Evolutionary conservation across 2,113 vertebrate genomes (phyloP), one percentile per base, ranked within the genome.

Genomic region (Gambusia affinis): DNA sequence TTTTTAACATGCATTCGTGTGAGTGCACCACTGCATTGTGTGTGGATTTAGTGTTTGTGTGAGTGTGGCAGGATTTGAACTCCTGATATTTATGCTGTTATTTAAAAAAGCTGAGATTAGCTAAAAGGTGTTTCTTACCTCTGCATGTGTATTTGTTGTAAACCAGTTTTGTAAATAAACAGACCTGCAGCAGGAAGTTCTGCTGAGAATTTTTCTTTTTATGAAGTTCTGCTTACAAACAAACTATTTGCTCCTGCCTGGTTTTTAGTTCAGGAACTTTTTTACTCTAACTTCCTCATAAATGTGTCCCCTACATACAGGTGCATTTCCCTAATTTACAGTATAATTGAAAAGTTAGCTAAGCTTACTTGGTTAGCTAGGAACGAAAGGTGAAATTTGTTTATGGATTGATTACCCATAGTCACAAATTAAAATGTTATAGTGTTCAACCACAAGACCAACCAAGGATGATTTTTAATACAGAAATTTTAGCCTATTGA

Each of bases 1-100:
- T 62, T 62, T 27, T 73, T 31, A 54, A 37, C 19, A 47, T 84
- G 76, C 83, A 82, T 91, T 67, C n/a, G 47, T 82, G 78, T 85
- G 79, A 78, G 67, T 27, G 33, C 7, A 60, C 60, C 60, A 7
- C 10, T 33, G 65, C 64, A n/a, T 29, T 15, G 78, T 31, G 67
- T 83, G 76, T 63, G 17, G 70, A 27, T 71, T 5, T 70, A 24
- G 4, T 30, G 29, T 72, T 44, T 74, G 1, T 76, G 67, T 70
- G 28, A 42, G 42, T 67, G 44, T 71, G 29, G n/a, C 66, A 29
- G 39, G 29, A 60, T 30, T 60, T 61, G 30, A 66, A 44, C 63
- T 51, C 39, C 60, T 51, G 29, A 76, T 44, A 67, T 24, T 60
- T 17, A 44, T 73, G 62, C 44, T 72, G 57, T 64, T 6, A 33